Percentiles rank a stretch among this genome's conserved stretches.
Conservation (phyloP, 2,797 vertebrate species). For the Thaleichthys pacificus region DNA sequence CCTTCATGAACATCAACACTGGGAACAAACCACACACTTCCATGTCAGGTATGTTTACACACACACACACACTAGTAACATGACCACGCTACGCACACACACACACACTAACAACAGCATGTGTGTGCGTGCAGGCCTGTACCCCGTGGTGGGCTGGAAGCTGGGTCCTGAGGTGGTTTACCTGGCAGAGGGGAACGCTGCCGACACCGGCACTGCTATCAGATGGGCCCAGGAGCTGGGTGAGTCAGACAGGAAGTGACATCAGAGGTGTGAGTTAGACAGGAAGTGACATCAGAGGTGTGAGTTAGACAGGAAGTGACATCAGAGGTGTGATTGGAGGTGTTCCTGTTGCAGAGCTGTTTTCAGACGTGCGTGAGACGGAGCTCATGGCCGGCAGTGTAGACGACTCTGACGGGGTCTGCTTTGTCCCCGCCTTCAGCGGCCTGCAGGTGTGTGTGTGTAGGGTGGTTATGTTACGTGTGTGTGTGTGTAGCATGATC, state of each 20-base stretch:
- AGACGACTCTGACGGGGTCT: slow-evolving; percentile 88
- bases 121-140: slow-evolving; percentile 77
- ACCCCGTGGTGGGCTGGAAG: slow-evolving; percentile 96
- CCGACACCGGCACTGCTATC: slow-evolving; percentile 87
- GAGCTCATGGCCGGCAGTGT: slow-evolving; percentile 85
- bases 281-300: slow-evolving; percentile 2
- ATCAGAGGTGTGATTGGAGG: background rate
- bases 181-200: slow-evolving; percentile 88
- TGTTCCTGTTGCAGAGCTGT: slow-evolving; percentile 78
- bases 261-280: background rate
- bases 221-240: slow-evolving; percentile 90
- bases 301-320: slow-evolving; percentile 1
- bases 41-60: slow-evolving; percentile 66
- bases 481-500: background rate
- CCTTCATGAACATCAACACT: slow-evolving; percentile 94
- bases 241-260: slow-evolving; percentile 66
- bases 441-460: slow-evolving; percentile 84
- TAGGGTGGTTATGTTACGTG: background rate
- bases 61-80: background rate
- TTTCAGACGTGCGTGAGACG: slow-evolving; percentile 83
- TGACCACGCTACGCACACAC: background rate
- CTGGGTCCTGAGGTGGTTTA: slow-evolving; percentile 89
- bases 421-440: slow-evolving; percentile 92
- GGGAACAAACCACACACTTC: slow-evolving; percentile 82
- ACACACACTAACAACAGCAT: too few species aligned